Conservation (phyloP, 2,888 invertebrate species). For the Fragum sueziense region DNA sequence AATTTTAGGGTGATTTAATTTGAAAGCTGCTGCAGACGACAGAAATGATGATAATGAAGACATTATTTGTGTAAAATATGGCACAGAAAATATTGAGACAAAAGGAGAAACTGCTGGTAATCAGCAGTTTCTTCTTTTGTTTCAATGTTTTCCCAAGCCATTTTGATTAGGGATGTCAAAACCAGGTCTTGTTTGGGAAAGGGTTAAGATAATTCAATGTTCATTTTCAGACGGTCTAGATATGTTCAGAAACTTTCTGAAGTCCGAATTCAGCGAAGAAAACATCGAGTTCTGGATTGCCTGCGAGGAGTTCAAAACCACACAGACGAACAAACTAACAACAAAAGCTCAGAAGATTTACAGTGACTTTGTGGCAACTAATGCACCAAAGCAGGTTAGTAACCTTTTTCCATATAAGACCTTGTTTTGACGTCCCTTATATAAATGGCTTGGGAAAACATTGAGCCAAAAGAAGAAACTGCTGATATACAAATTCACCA, state of each 20-base stretch:
- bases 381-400: constrained; percentile 84
- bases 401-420: too few relatives aligned
- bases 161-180: too few relatives aligned
- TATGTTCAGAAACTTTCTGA: constrained; percentile 84
- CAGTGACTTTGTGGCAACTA: constrained; percentile 84
- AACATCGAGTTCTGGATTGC: constrained; percentile 86
- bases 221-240: constrained; percentile 83
- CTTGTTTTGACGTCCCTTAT: too few relatives aligned
- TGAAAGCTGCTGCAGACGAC: too few relatives aligned
- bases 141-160: neutral
- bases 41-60: too few relatives aligned
- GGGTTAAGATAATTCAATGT: neutral
- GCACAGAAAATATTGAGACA: neutral
- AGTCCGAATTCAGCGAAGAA: constrained; percentile 85
- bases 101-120: neutral
- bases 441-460: too few relatives aligned
- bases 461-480: too few relatives aligned
- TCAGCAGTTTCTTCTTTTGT: neutral
- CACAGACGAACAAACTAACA: constrained; percentile 76
- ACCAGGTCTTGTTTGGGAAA: neutral
- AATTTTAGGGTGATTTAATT: too few relatives aligned
- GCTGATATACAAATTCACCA: too few relatives aligned
- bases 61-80: too few relatives aligned
- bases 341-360: constrained; percentile 84
- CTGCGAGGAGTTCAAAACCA: constrained; percentile 84